Evolutionary conservation across 2,113 vertebrate genomes (phyloP), one percentile per base, ranked within the genome.

Genomic region (Channa argus): DNA sequence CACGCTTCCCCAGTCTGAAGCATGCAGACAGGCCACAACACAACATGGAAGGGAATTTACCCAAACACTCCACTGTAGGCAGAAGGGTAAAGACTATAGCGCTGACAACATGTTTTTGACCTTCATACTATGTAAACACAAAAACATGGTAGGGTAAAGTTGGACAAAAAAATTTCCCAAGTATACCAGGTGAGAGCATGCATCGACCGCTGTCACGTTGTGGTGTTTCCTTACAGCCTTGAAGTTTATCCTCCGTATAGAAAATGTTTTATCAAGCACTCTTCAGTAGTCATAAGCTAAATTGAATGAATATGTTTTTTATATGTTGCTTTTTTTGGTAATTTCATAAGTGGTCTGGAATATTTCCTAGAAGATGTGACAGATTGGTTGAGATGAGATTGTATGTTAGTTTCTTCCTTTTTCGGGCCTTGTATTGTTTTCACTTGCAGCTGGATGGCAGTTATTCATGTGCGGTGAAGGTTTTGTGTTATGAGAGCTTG

Each of bases 11-110:
- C 66, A 15, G 55, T 63, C 72, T 66, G 51, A 79, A 76, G 70
- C 83, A 80, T 52, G 66, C 81, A 84, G 52, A 69, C 78, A 65
- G 45, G 71, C 85, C 85, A 86, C 71, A 86, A 82, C 77, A 76
- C 59, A 83, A 80, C 73, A 41, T 41, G 34, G 69, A 65, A 34
- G 69, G 75, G 69, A 73, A 52, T 85, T 71, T 46, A 78, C 70
- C 82, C 55, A 68, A 67, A 71, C 68, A 38, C 61, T 39, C 43
- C 24, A 39, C 7, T 59, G 63, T 66, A 63, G 73, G 46, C 50
- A 54, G 55, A 64, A n/a, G 63, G 54, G 52, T 8, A 46, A 71
- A 38, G 5, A 74, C 71, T 12, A 6, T 24, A 51, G 33, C 60
- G 39, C 60, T 13, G 46, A 67, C 60, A 61, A 47, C 56, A 33